phyloP scores from a whole-genome alignment of 1,140 invertebrate genomes.

The Mizuhopecten yessoensis region DNA sequence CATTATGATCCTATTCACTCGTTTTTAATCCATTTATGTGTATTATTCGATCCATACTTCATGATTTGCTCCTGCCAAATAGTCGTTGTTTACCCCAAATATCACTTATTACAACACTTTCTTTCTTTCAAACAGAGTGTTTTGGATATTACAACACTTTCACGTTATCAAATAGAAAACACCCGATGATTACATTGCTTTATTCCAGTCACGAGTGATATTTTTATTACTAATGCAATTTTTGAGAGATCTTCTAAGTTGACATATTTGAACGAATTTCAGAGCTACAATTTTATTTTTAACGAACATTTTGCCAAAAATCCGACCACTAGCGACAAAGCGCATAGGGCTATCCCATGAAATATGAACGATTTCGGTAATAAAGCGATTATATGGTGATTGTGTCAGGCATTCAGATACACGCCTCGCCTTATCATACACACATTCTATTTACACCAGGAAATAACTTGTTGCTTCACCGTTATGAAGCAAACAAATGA shows the following conservation, averaged over 20 bases:
- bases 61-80: too few species aligned
- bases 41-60: too few species aligned
- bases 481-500: neutral
- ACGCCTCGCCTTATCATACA: neutral
- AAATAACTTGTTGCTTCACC: neutral
- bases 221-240: too few species aligned
- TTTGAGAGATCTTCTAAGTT: neutral
- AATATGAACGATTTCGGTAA: neutral
- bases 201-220: neutral
- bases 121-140: too few species aligned
- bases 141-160: too few species aligned
- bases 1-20: too few species aligned
- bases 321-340: neutral
- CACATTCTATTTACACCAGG: neutral
- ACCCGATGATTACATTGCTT: neutral
- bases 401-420: neutral
- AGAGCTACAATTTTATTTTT: too few species aligned
- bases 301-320: too few species aligned
- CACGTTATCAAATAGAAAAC: neutral
- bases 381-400: neutral
- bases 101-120: too few species aligned
- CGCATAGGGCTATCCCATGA: neutral
- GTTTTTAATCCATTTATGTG: too few species aligned
- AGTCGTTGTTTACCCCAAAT: too few species aligned
- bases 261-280: too few species aligned